phyloP scores from a whole-genome alignment of 2,797 vertebrate genomes.

The Dryobates pubescens region DNA sequence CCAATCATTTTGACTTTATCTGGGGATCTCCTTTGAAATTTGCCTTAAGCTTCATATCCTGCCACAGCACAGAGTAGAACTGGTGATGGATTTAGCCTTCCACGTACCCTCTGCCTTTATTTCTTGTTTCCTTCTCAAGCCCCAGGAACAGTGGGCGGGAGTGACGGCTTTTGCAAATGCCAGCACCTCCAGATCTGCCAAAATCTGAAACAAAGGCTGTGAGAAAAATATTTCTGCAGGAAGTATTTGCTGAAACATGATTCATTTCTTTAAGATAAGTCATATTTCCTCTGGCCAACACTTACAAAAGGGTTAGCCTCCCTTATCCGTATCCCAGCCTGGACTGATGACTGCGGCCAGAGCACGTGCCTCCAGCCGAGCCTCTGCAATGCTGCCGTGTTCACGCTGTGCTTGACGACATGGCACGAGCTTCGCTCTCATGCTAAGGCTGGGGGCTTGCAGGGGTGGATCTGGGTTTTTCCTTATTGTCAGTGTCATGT shows the following conservation, averaged over 20 bases:
- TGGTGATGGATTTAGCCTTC: not conserved
- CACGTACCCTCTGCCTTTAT: not conserved
- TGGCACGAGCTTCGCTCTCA: not conserved
- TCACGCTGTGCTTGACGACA: accelerated
- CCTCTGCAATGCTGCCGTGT: not conserved
- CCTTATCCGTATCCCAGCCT: not conserved
- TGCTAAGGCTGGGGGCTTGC: not conserved
- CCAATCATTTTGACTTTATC: not conserved
- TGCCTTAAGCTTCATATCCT: not conserved
- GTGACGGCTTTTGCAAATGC: conserved; percentile 17
- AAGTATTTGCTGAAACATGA: conserved; percentile 49
- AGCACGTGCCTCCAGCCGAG: not conserved
- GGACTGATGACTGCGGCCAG: accelerated
- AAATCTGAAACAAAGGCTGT: conserved; percentile 53
- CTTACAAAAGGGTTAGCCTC: not conserved
- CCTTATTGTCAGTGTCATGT: accelerated
- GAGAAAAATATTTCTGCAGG: conserved; percentile 59
- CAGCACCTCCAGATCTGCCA: conserved; percentile 56
- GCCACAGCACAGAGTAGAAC: not conserved
- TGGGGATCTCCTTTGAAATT: not conserved
- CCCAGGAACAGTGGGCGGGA: conserved; percentile 20
- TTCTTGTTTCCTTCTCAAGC: conserved; percentile 28
- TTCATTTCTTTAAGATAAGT: conserved; percentile 52
- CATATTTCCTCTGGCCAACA: not conserved
- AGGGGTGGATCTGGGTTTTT: not conserved